Conservation (phyloP, 2,888 invertebrate genomes). For the Netelia inedita region DNA sequence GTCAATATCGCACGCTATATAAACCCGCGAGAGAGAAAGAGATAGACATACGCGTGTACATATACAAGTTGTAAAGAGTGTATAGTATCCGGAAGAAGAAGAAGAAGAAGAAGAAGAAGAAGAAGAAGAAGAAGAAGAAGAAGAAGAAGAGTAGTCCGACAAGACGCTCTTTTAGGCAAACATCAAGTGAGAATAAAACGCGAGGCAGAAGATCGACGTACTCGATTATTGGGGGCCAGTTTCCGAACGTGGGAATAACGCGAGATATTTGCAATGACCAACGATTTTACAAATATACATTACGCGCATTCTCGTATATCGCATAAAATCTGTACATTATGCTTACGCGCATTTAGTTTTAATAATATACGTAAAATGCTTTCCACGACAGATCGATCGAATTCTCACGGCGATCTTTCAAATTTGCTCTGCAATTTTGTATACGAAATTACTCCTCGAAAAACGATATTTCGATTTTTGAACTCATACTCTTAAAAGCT, state of each 20-base stretch:
- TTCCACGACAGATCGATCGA: not conserved
- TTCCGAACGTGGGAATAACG: conserved; percentile 43
- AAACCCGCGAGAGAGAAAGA: conserved; percentile 49
- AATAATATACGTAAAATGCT: not conserved
- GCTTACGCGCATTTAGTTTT: not conserved
- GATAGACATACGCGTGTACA: conserved; percentile 45
- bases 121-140: conserved; percentile 5
- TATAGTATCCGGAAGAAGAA: conserved; percentile 8
- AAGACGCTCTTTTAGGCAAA: conserved; percentile 37
- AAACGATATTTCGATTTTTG: too few species aligned
- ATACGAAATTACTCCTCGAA: too few species aligned
- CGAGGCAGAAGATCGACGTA: conserved; percentile 22
- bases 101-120: conserved; percentile 27
- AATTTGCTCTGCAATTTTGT: too few species aligned
- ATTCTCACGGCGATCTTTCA: not conserved
- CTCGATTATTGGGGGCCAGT: conserved; percentile 47
- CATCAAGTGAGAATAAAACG: conserved; percentile 42
- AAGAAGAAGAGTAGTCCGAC: conserved; percentile 19
- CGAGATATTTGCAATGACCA: conserved; percentile 13
- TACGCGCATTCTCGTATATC: not conserved
- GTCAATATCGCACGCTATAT: conserved; percentile 69
- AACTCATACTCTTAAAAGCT: too few species aligned
- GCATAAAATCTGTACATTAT: not conserved
- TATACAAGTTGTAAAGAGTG: conserved; percentile 24
- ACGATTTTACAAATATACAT: conserved; percentile 8